Evolutionary conservation across 2,888 invertebrate genomes (phyloP), one percentile per base, ranked within the genome.

Genomic region (Unio delphinus): DNA sequence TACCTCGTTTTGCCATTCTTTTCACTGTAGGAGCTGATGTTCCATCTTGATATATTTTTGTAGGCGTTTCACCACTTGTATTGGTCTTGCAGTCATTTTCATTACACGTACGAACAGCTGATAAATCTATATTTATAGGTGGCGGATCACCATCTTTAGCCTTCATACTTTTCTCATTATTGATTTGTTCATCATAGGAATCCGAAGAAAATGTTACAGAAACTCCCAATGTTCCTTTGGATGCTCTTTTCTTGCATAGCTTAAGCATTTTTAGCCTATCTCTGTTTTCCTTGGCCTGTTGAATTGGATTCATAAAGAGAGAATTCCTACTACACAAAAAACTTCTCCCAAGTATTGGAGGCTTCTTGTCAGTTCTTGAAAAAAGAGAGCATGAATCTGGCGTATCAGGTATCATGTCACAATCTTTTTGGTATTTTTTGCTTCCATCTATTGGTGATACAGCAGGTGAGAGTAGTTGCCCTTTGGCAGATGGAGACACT

Each of bases 351-450:
- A 45, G 45, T 45, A 45, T 15, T 45, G 45, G 45, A 15, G 45
- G 45, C 11, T 45, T 45, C 15, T 45, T 45, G 3, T 45, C 11
- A 45, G 45, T 15, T 45, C 15, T 45, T 45, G 45, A 45, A 45
- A 45, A 11, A 45, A 45, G 45, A 15, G 45, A 45, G 3, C 72
- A 68, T 34, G 65, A 72, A 26, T 81, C 76, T 56, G 85, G 85
- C 5, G 84, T 85, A 67, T 83, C 84, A 26, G 82, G 84, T 30
- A 85, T 83, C 20, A 80, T 63, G n/a, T 77, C 76, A 23, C 75
- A 77, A 5, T 65, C 67, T n/a, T 68, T 54, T 60, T 56, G 59
- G 34, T 75, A 65, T 30, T 58, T 55, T 45, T 45, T 45, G 45
- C 45, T 15, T 45, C 8, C 45, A 45, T 45, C 45, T 3, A 45